Conservation (phyloP, 2,888 invertebrate genomes). For the Hydraecia micacea region DNA sequence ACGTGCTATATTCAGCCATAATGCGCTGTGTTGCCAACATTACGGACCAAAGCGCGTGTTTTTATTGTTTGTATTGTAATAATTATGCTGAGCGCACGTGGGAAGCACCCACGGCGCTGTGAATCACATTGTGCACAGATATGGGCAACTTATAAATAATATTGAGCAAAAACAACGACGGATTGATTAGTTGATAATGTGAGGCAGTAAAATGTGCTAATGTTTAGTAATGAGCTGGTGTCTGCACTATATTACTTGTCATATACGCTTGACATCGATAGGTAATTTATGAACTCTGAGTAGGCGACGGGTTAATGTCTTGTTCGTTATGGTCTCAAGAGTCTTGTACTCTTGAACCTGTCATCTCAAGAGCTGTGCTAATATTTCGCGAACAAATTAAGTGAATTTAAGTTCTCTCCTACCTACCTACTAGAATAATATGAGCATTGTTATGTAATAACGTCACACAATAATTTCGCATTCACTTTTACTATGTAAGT, state of each 20-base stretch:
- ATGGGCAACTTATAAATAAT: constrained; percentile 66
- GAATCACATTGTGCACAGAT: constrained; percentile 67
- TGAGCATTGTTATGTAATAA: constrained; percentile 7
- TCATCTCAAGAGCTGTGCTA: constrained; percentile 13
- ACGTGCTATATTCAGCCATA: constrained; percentile 54
- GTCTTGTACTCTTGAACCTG: constrained; percentile 25
- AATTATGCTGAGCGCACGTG: constrained; percentile 68
- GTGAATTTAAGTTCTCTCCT: constrained; percentile 4
- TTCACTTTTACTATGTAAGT: constrained; percentile 15
- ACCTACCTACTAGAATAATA: background rate
- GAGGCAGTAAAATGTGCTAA: constrained; percentile 66
- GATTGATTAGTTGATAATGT: constrained; percentile 66
- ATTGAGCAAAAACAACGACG: constrained; percentile 67
- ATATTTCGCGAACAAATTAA: constrained; percentile 17
- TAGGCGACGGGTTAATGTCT: constrained; percentile 38
- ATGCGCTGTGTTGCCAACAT: constrained; percentile 55
- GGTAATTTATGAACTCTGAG: constrained; percentile 35
- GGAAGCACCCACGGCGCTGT: constrained; percentile 74
- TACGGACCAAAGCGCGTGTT: constrained; percentile 68
- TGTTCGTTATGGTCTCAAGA: background rate
- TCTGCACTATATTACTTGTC: constrained; percentile 56
- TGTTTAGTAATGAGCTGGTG: constrained; percentile 64
- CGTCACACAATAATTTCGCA: background rate
- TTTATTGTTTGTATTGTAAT: constrained; percentile 72
- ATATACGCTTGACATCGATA: constrained; percentile 42